Conservation (phyloP, 2,113 vertebrate genomes). For the Pangasianodon gigas region DNA sequence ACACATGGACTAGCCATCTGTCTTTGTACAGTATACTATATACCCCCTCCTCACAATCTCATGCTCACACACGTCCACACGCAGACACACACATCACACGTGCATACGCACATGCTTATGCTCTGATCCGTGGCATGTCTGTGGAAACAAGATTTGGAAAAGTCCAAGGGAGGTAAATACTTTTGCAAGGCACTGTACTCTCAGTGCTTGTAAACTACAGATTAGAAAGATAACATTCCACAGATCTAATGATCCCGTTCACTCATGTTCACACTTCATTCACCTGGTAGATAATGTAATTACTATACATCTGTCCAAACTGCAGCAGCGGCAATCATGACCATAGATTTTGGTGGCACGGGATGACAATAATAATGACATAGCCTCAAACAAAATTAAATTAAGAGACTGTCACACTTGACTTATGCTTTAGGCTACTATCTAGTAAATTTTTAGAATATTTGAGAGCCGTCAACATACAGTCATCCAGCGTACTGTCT, state of each 20-base stretch:
- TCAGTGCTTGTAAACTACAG: neutral
- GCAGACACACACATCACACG: neutral
- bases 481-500: too few relatives aligned
- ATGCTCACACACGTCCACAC: neutral
- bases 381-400: neutral
- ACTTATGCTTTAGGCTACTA: neutral
- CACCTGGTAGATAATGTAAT: neutral
- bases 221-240: neutral
- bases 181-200: neutral
- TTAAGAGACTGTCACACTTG: neutral
- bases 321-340: neutral
- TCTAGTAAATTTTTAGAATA: neutral
- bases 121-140: neutral
- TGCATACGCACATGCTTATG: neutral
- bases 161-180: neutral
- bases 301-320: neutral
- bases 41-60: neutral
- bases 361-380: neutral
- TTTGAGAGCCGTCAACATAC: too few relatives aligned
- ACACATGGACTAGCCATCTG: constrained; percentile 59
- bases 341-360: neutral
- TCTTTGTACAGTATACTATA: constrained; percentile 36
- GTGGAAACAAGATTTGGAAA: neutral
- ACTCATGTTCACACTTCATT: neutral
- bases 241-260: neutral